Conservation (phyloP, 2,888 invertebrate genomes). For the Nasonia oneida region DNA sequence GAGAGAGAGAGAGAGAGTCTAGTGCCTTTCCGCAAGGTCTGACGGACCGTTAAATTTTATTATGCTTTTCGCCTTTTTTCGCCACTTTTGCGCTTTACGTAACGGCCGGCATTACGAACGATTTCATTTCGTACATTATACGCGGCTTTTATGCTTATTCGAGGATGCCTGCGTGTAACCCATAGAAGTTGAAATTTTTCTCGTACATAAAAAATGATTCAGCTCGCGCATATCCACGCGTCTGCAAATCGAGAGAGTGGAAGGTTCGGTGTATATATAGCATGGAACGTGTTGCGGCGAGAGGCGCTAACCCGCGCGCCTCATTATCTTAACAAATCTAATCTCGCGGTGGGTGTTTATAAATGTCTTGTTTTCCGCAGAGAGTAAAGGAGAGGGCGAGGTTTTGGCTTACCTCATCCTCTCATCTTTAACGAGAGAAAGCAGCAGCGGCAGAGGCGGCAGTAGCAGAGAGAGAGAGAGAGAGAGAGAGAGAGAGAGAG, state of each 20-base stretch:
- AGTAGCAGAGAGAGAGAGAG: neutral
- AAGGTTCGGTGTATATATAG: slow-evolving; percentile 60
- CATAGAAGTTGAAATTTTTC: neutral
- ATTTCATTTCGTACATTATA: slow-evolving; percentile 62
- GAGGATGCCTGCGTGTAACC: slow-evolving; percentile 36
- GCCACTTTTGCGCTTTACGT: neutral
- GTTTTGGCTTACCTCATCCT: slow-evolving; percentile 52
- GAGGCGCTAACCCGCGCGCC: slow-evolving; percentile 71
- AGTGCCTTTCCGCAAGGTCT: slow-evolving; percentile 63
- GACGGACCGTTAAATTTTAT: slow-evolving; percentile 76
- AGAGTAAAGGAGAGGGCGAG: slow-evolving; percentile 53
- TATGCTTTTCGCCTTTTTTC: slow-evolving; percentile 66
- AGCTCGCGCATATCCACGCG: slow-evolving; percentile 20
- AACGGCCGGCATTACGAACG: slow-evolving; percentile 56
- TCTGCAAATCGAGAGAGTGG: slow-evolving; percentile 59
- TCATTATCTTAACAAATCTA: slow-evolving; percentile 79
- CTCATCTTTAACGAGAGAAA: slow-evolving; percentile 50
- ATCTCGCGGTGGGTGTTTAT: slow-evolving; percentile 78
- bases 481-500: neutral
- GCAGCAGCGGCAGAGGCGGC: neutral
- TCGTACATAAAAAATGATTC: neutral
- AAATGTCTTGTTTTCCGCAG: slow-evolving; percentile 78
- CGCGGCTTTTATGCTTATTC: slow-evolving; percentile 56
- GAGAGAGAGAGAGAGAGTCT: slow-evolving; percentile 46
- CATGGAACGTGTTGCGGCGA: slow-evolving; percentile 54